Conservation (phyloP, 2,113 vertebrate genomes). For the Fregetta grallaria region DNA sequence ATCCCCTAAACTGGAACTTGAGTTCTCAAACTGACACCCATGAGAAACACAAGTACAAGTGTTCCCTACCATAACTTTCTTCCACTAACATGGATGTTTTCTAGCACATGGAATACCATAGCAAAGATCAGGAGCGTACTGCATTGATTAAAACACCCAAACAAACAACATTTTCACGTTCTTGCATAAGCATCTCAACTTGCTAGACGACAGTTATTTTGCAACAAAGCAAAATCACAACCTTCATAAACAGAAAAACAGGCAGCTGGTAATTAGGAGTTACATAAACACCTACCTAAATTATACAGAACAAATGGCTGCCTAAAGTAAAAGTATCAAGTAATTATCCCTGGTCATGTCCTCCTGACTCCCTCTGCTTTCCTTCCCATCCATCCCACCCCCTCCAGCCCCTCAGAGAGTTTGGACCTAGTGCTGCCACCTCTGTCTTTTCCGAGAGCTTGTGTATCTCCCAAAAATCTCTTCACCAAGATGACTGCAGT, state of each 20-base stretch:
- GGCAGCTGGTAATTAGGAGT: slow-evolving; percentile 29
- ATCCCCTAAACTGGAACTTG: background rate
- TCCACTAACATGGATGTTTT: background rate
- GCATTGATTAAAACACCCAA: background rate
- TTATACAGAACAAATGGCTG: background rate
- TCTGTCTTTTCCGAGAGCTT: background rate
- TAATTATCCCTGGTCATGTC: background rate
- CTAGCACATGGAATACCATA: background rate
- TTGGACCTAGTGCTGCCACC: background rate
- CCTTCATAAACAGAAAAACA: slow-evolving; percentile 15
- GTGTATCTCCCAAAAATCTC: background rate
- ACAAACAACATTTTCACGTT: background rate
- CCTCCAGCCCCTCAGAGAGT: background rate
- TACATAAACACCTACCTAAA: slow-evolving; percentile 32
- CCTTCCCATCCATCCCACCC: background rate
- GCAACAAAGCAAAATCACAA: slow-evolving; percentile 30
- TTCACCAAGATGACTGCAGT: background rate
- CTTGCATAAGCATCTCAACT: background rate
- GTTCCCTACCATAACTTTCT: background rate
- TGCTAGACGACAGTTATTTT: background rate
- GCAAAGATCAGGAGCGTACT: background rate
- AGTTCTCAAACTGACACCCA: background rate
- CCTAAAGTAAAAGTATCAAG: background rate
- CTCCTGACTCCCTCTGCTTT: background rate
- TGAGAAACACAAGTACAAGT: background rate